phyloP scores from a whole-genome alignment of 2,113 vertebrate genomes.

The Morone chrysops region DNA sequence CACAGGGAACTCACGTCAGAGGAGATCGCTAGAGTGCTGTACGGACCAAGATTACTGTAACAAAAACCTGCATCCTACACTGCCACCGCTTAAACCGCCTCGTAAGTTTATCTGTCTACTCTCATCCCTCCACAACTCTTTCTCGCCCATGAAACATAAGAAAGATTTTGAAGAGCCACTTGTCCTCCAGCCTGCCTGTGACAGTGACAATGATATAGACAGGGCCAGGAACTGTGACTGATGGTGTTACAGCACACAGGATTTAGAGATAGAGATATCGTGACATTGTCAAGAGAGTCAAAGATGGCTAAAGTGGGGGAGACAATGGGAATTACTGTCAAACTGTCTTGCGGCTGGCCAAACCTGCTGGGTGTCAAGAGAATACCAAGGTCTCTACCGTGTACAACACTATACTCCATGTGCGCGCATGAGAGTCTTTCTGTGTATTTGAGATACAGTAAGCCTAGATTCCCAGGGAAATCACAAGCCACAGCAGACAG shows the following conservation, averaged over 20 bases:
- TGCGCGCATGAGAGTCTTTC: slow-evolving; percentile 26
- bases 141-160: slow-evolving; percentile 12
- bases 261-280: slow-evolving; percentile 39
- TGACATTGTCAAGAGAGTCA: slow-evolving; percentile 48
- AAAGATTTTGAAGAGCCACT: slow-evolving; percentile 15
- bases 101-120: slow-evolving; percentile 80
- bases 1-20: slow-evolving; percentile 88
- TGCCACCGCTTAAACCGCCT: slow-evolving; percentile 89
- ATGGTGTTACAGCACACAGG: slow-evolving; percentile 38
- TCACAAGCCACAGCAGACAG: slow-evolving; percentile 61
- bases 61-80: slow-evolving; percentile 90
- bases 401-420: slow-evolving; percentile 42
- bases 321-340: slow-evolving; percentile 32
- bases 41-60: slow-evolving; percentile 96
- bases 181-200: slow-evolving; percentile 33
- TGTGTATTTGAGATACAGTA: slow-evolving; percentile 64
- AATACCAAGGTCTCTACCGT: slow-evolving; percentile 26
- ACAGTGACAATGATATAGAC: slow-evolving; percentile 24
- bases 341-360: slow-evolving; percentile 13
- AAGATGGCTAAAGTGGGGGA: slow-evolving; percentile 28
- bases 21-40: slow-evolving; percentile 93
- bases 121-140: not conserved
- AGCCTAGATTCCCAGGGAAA: slow-evolving; percentile 81
- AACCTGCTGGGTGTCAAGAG: slow-evolving; percentile 34
- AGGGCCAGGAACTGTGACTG: slow-evolving; percentile 23